Conservation (phyloP, 1,140 invertebrate genomes). For the Oppia nitens region DNA sequence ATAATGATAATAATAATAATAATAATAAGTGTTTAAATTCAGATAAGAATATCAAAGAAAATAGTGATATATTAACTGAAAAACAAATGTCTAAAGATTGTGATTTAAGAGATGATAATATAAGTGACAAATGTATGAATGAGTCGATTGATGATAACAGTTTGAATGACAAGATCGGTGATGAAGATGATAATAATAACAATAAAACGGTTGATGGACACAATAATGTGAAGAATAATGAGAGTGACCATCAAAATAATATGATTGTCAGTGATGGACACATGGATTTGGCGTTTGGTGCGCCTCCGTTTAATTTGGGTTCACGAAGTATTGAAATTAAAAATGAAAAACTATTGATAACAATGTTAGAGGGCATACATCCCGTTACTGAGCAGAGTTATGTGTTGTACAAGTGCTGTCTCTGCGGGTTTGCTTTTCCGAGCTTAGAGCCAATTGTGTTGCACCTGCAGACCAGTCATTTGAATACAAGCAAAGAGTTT, state of each 20-base stretch:
- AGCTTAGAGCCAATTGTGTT: slow-evolving; percentile 23
- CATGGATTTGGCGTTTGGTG: no score
- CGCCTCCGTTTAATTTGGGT: background rate
- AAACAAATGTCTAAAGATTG: no score
- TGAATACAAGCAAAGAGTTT: slow-evolving; percentile 24
- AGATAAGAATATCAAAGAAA: background rate
- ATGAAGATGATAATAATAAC: background rate
- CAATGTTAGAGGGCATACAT: slow-evolving; percentile 30
- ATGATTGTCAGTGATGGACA: no score
- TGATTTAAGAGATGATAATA: no score
- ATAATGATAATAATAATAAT: no score
- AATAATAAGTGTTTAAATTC: background rate
- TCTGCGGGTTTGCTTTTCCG: slow-evolving; percentile 31
- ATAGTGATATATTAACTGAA: no score
- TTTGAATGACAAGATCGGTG: background rate
- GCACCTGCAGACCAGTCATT: slow-evolving; percentile 28
- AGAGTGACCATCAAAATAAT: no score
- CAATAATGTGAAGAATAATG: background rate
- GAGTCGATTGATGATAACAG: background rate
- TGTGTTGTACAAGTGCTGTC: slow-evolving; percentile 33
- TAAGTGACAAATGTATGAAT: background rate
- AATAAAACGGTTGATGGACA: no score
- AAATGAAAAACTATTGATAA: slow-evolving; percentile 30
- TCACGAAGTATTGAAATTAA: slow-evolving; percentile 18
- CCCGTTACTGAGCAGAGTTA: slow-evolving; percentile 27